A percentile compares a stretch with the other conserved stretches of the same genome.
Conservation (phyloP, 2,888 invertebrate genomes). For the Therioaphis trifolii region DNA sequence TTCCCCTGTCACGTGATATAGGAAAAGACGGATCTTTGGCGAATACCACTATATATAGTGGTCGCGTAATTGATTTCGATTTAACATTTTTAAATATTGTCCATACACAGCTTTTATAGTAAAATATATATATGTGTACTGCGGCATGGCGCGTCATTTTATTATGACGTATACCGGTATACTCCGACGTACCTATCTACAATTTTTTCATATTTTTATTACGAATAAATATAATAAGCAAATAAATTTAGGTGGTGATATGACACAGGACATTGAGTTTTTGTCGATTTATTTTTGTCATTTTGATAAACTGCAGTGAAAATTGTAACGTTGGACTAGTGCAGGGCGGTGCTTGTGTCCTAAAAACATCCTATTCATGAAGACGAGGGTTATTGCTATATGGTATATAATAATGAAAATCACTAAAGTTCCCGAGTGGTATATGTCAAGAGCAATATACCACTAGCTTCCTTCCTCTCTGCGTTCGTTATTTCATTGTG, state of each 20-base stretch:
- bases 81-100: not conserved
- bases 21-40: not conserved
- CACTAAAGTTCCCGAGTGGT: not conserved
- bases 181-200: too few relatives aligned
- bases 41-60: too few relatives aligned
- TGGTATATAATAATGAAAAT: slow-evolving; percentile 10
- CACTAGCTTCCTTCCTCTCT: not conserved
- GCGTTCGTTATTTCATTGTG: not conserved
- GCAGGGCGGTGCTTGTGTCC: not conserved
- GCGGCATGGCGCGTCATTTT: not conserved
- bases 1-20: not conserved
- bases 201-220: too few relatives aligned
- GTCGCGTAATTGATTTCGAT: slow-evolving; percentile 26
- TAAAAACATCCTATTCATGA: not conserved
- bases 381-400: not conserved
- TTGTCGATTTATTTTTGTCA: not conserved
- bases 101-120: too few relatives aligned
- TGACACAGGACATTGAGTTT: not conserved
- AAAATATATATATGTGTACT: not conserved
- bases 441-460: slow-evolving; percentile 27
- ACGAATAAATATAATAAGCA: too few relatives aligned
- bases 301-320: not conserved
- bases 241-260: too few relatives aligned
- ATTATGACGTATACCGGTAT: too few relatives aligned
- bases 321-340: not conserved